Percentiles rank a stretch among this genome's conserved stretches.
These are phyloP conservation scores for Drosophila bocqueti DNA, from an alignment of 1,140 invertebrate genomes.

Conservation along the genomic window DNA sequence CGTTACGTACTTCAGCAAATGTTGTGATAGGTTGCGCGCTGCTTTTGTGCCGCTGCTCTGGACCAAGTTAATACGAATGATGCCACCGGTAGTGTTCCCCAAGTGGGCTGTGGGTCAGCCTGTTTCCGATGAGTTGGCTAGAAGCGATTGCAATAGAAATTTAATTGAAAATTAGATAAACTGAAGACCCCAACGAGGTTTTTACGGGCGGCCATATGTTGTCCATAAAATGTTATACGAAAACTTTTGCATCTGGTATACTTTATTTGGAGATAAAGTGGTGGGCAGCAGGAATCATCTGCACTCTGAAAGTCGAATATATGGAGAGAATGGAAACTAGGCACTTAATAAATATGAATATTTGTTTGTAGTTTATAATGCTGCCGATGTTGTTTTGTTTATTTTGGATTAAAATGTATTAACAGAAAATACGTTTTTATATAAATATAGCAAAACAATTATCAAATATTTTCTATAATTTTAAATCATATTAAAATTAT, in stretches of 20 bases:
- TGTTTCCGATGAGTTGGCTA: slow-evolving; percentile 9
- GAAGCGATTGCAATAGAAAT: slow-evolving; percentile 1
- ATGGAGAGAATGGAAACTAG: neutral
- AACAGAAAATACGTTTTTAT: neutral
- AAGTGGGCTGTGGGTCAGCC: slow-evolving; percentile 20
- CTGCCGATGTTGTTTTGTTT: neutral
- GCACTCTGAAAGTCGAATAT: neutral
- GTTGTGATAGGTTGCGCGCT: slow-evolving; percentile 77
- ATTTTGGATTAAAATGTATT: neutral
- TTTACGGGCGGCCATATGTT: neutral
- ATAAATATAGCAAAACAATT: neutral
- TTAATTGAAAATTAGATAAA: slow-evolving; percentile 9
- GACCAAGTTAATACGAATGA: slow-evolving; percentile 26
- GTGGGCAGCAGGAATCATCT: neutral
- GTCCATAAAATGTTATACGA: slow-evolving; percentile 5
- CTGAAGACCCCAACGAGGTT: neutral
- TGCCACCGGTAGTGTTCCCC: neutral
- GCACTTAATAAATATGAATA: neutral
- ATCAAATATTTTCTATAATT: neutral
- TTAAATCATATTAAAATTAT: neutral
- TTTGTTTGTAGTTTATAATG: neutral
- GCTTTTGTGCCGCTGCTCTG: slow-evolving; percentile 15
- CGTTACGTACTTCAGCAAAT: slow-evolving; percentile 67
- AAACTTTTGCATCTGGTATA: neutral
- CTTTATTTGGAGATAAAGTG: neutral